Conservation (phyloP, 2,797 vertebrate species). For the Parauchenoglanis ngamensis region DNA sequence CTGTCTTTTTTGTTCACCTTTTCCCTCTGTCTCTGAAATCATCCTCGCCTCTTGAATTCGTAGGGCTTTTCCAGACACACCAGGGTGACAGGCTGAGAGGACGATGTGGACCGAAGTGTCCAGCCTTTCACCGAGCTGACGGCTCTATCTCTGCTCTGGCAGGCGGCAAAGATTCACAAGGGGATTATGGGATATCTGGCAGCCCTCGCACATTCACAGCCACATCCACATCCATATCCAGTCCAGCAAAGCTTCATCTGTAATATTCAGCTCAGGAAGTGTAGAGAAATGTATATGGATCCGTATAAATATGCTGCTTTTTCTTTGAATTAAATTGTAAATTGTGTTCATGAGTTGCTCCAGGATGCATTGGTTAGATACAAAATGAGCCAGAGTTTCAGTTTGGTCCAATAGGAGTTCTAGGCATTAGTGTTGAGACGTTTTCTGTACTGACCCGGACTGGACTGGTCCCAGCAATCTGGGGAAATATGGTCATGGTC, state of each 20-base stretch:
- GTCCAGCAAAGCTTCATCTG: neutral
- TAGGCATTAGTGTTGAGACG: neutral
- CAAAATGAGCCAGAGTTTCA: neutral
- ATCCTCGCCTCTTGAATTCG: neutral
- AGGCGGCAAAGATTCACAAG: neutral
- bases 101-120: neutral
- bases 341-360: neutral
- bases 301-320: neutral
- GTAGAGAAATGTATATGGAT: neutral
- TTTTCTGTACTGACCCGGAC: neutral
- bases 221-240: neutral
- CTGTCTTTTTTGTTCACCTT: neutral
- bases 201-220: neutral
- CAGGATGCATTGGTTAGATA: neutral
- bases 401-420: neutral
- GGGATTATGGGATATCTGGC: constrained; percentile 32
- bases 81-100: neutral
- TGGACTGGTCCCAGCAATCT: neutral
- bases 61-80: neutral
- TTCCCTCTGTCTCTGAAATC: constrained; percentile 33
- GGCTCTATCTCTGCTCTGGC: constrained; percentile 30
- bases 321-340: neutral
- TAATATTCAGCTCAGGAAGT: neutral
- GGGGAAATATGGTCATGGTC: neutral
- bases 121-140: constrained; percentile 6